These are phyloP conservation scores for Scolopax mira DNA, from an alignment of 2,113 vertebrate species.

Conservation along the genomic window DNA sequence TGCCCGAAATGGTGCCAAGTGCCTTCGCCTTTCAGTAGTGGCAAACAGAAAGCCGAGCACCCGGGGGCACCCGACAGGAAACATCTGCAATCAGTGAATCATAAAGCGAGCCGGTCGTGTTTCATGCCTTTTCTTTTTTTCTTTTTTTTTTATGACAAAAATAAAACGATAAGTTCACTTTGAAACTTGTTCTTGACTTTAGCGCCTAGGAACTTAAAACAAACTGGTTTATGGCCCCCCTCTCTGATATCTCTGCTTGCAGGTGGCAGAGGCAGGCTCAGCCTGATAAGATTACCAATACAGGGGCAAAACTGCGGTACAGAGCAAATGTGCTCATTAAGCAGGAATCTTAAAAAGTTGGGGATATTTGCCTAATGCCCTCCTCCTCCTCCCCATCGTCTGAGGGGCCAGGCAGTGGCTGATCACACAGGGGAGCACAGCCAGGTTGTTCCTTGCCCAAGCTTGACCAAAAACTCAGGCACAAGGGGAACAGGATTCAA, in stretches of 20 bases:
- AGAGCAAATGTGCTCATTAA: constrained; percentile 54
- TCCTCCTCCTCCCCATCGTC: not conserved
- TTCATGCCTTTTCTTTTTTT: not conserved
- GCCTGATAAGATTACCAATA: constrained; percentile 64
- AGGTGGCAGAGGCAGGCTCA: constrained; percentile 68
- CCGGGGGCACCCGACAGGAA: constrained; percentile 26
- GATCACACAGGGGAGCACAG: not conserved
- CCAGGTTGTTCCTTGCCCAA: not conserved
- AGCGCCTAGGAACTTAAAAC: constrained; percentile 48
- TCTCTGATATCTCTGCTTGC: constrained; percentile 34
- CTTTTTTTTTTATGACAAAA: constrained; percentile 47
- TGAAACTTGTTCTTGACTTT: constrained; percentile 60
- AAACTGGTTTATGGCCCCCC: constrained; percentile 38
- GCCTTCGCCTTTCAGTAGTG: not conserved
- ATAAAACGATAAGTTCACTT: constrained; percentile 60
- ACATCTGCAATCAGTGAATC: constrained; percentile 61
- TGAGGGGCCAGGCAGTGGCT: not conserved
- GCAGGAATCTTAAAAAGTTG: constrained; percentile 64
- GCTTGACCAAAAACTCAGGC: not conserved
- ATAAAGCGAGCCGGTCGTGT: constrained; percentile 35
- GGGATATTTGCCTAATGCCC: constrained; percentile 43
- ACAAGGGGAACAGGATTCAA: not conserved
- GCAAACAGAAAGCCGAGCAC: constrained; percentile 10
- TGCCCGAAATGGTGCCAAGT: not conserved
- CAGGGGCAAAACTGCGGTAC: not conserved